Conservation (phyloP, 2,888 invertebrate genomes). For the Netelia virgata region DNA sequence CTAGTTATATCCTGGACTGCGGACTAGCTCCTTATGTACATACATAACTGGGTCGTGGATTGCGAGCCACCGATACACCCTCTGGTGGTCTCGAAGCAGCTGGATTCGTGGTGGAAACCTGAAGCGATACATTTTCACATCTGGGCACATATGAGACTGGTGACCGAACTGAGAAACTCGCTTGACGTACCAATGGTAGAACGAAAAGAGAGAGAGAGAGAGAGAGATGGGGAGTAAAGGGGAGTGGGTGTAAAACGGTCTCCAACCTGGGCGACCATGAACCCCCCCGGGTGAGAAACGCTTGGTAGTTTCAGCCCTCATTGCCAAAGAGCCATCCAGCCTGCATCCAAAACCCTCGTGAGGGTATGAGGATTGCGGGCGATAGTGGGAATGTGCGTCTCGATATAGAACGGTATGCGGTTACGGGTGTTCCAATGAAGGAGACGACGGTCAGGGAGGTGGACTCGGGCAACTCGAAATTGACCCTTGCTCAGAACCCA, state of each 20-base stretch:
- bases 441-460: conserved; percentile 3
- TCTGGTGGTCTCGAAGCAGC: conserved; percentile 9
- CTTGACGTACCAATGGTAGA: conserved; percentile 2
- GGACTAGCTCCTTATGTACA: not conserved
- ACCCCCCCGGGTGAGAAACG: conserved; percentile 29
- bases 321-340: conserved; percentile 18
- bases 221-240: not conserved
- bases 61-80: conserved; percentile 7
- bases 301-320: conserved; percentile 41
- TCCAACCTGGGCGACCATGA: conserved; percentile 7
- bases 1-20: conserved; percentile 22
- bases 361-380: not conserved
- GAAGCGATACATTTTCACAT: conserved; percentile 26
- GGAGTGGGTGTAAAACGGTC: not conserved
- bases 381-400: conserved; percentile 25
- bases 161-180: conserved; percentile 21
- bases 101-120: conserved; percentile 31
- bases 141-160: conserved; percentile 9
- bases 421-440: conserved; percentile 1
- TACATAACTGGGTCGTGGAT: not conserved
- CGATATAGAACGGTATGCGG: conserved; percentile 23
- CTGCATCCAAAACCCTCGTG: conserved; percentile 13
- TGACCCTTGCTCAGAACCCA: conserved; percentile 30
- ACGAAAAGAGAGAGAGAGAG: not conserved
- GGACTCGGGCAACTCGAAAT: conserved; percentile 39